Evolutionary conservation across 2,797 vertebrate genomes (phyloP).

Genomic region (Antennarius maculatus): DNA sequence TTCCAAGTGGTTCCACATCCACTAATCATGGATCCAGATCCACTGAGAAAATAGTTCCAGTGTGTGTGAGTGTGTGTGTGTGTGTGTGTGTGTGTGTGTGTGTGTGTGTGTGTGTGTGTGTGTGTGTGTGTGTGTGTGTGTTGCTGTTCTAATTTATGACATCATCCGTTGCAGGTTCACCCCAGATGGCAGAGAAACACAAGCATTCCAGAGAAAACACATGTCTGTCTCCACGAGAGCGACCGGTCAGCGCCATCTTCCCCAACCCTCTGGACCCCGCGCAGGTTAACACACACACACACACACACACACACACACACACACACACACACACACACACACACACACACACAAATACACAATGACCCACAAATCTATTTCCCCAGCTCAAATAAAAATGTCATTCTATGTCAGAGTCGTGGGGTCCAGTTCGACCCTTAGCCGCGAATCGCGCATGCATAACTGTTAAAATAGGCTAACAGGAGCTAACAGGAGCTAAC

Average conservation of each 20-base stretch:
- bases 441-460: too few species aligned
- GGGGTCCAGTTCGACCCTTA: too few species aligned
- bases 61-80: conserved; percentile 14
- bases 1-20: conserved; percentile 49
- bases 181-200: conserved; percentile 97
- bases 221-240: conserved; percentile 94
- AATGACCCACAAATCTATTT: too few species aligned
- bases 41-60: conserved; percentile 59
- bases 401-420: too few species aligned
- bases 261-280: conserved; percentile 88
- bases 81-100: too few species aligned
- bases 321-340: background rate
- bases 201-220: conserved; percentile 96
- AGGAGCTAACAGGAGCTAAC: too few species aligned
- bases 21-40: conserved; percentile 65
- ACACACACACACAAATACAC: too few species aligned
- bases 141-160: conserved; percentile 30
- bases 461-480: too few species aligned
- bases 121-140: conserved; percentile 12
- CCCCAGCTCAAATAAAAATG: too few species aligned
- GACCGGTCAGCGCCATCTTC: conserved; percentile 96
- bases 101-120: conserved; percentile 10
- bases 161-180: conserved; percentile 86
- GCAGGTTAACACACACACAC: conserved; percentile 82
- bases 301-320: conserved; percentile 11